A percentile compares a stretch with the other conserved stretches of the same genome.
phyloP scores from a whole-genome alignment of 2,113 vertebrate genomes.

The Cynopterus brachyotis region DNA sequence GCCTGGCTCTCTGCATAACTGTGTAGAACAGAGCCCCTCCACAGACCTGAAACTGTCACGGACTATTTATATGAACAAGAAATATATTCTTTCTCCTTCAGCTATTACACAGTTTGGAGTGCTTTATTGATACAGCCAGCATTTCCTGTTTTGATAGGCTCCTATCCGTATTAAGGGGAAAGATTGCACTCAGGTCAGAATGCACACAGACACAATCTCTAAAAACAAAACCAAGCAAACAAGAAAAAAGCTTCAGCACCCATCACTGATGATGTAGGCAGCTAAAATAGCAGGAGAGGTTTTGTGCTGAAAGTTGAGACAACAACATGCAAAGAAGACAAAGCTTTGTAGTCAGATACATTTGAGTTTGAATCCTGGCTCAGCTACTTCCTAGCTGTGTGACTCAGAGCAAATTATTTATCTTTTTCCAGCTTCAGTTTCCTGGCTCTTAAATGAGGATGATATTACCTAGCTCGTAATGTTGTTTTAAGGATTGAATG shows the following conservation, averaged over 20 bases:
- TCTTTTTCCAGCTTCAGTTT: neutral
- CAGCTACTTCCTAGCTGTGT: neutral
- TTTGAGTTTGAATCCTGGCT: neutral
- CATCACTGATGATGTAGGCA: neutral
- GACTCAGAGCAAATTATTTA: neutral
- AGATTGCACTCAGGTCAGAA: neutral
- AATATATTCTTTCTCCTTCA: neutral
- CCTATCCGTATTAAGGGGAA: neutral
- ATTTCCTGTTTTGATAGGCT: neutral
- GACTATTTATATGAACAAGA: neutral
- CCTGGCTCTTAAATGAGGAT: neutral
- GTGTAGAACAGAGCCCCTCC: neutral
- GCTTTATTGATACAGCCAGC: neutral
- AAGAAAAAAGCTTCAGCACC: neutral
- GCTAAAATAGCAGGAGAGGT: neutral
- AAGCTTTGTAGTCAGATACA: neutral
- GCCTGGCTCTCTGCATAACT: neutral
- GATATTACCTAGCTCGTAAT: neutral
- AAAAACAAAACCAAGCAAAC: neutral
- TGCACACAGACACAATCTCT: neutral
- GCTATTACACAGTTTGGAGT: neutral
- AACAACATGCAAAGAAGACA: neutral
- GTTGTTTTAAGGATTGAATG: neutral
- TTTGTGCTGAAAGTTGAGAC: neutral
- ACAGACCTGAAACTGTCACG: neutral